Evolutionary conservation across 2,113 vertebrate genomes (phyloP).

Genomic region (Paramormyrops kingsleyae): DNA sequence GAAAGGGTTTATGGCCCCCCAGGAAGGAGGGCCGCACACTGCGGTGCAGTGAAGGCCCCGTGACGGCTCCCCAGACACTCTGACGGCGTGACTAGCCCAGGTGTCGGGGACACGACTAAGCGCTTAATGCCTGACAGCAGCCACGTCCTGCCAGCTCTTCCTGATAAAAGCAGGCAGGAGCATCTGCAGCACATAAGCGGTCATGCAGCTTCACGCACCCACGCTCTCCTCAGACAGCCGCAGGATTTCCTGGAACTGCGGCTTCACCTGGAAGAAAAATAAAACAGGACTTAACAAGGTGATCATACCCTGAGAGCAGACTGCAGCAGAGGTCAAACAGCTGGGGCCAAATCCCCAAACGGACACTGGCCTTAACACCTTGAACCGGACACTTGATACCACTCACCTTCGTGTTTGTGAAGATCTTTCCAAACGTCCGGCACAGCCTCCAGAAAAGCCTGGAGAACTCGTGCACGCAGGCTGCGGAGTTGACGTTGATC

Average conservation of each 20-base stretch:
- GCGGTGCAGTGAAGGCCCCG: neutral
- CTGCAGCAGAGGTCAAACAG: neutral
- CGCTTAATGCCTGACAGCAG: neutral
- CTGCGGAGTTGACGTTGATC: slow-evolving; percentile 88
- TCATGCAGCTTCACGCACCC: slow-evolving; percentile 63
- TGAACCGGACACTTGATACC: neutral
- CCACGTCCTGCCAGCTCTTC: neutral
- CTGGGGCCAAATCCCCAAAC: neutral
- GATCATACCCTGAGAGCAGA: neutral
- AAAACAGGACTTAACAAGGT: neutral
- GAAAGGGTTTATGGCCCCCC: neutral
- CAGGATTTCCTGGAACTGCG: slow-evolving; percentile 97
- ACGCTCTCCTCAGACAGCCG: slow-evolving; percentile 94
- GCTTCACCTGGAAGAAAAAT: slow-evolving; percentile 74
- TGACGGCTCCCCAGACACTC: neutral
- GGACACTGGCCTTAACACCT: neutral
- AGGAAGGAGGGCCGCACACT: neutral
- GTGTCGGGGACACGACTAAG: neutral
- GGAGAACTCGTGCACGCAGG: slow-evolving; percentile 95
- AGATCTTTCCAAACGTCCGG: slow-evolving; percentile 96
- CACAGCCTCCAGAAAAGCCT: slow-evolving; percentile 98
- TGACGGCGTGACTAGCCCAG: neutral
- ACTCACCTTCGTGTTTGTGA: slow-evolving; percentile 95
- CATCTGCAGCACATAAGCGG: neutral
- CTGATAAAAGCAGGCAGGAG: neutral